Base-by-base conservation (phyloP, 2,888 invertebrate species). In the Ashinkailepas kermadecensis region DNA sequence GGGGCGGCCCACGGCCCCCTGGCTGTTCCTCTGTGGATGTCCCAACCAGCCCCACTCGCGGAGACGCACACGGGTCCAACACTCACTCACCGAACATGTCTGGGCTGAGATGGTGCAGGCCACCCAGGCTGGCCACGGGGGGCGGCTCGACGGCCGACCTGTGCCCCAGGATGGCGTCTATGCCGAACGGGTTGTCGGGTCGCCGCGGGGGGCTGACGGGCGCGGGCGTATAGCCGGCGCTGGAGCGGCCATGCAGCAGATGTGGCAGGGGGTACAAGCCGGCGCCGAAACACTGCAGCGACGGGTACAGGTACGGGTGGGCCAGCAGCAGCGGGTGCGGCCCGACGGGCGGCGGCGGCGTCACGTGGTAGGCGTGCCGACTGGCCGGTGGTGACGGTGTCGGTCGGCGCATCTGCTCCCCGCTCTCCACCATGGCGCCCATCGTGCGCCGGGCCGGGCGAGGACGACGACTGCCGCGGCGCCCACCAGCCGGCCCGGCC, bases 291-390 rank as follows among this genome's bases (percentile, higher is more conserved):
- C 56, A 74, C 74, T 13, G 74, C 74, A 74, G 74, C 21, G 74
- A 15, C 21, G 74, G 56, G 74, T 74, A 74, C 74, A 74, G 74
- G 56, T 56, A 74, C 15, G 74, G 74, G 74, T 74, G 74, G 0
- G 74, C 11, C 10, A 74, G 21, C 21, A 74, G 74, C 54, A 74
- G 74, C 54, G 74, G 74, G 18, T 54, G 74, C 8, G 74, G 74
- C 74, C 21, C 21, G 15, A 15, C 39, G 13, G 70, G 67, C 23
- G 59, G 59, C n/a, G 67, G 67, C 18, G 70, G 70, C 0, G 70
- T 54, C 56, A 21, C 74, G 56, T 13, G 67, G 25, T 25, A 67
- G 11, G 25, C 25, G n/a, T 23, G 23, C 67, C 13, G 74, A 9
- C 74, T 21, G 54, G 21, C 54, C 54, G 74, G 74, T 18, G 74